Percentiles rank a stretch among this genome's conserved stretches.
These are phyloP conservation scores for Sylvilagus bachmani DNA, from an alignment of 2,113 vertebrate species.

Conservation along the genomic window DNA sequence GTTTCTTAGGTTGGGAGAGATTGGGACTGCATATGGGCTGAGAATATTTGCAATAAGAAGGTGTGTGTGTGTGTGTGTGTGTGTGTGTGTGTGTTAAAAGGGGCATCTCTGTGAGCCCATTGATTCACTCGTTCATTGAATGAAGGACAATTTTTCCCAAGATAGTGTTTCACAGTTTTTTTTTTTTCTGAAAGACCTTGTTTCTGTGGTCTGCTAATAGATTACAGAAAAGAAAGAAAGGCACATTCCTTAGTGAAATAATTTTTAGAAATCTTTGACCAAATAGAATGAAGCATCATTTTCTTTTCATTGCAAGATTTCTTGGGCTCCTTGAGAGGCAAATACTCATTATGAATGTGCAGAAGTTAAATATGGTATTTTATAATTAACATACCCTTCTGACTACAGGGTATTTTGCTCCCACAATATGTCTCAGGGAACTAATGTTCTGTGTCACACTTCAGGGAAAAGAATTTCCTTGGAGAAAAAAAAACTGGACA, in stretches of 20 bases:
- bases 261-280: neutral
- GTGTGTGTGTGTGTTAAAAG: neutral
- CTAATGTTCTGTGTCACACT: neutral
- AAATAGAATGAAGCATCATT: neutral
- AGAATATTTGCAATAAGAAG: rapidly evolving
- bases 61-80: neutral
- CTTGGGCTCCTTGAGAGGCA: neutral
- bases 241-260: neutral
- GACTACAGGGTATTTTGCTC: neutral
- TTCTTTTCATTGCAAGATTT: neutral
- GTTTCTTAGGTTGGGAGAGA: neutral
- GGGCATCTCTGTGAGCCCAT: neutral
- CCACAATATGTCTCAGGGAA: neutral
- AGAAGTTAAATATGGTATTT: neutral
- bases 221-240: neutral
- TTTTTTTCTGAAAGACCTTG: neutral
- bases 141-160: neutral
- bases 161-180: neutral
- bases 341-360: neutral
- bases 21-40: neutral
- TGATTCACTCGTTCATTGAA: neutral
- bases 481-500: neutral
- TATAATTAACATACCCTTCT: neutral
- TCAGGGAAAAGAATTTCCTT: neutral
- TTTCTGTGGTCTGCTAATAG: neutral